Percentiles rank a stretch among this genome's conserved stretches.
Conservation (phyloP, 1,140 invertebrate genomes). For the Heliconius melpomene region DNA sequence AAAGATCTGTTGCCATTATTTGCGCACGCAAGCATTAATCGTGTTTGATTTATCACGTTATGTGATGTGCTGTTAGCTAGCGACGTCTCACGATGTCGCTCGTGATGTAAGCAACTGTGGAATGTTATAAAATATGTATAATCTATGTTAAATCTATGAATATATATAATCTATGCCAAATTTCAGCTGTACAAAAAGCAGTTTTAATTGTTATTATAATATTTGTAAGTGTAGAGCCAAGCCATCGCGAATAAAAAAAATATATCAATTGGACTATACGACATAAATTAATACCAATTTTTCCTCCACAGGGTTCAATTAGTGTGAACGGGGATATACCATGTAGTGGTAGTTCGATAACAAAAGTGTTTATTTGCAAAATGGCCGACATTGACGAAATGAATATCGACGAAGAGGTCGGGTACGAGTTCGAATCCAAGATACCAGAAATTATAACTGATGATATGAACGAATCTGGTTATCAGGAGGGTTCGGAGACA, state of each 20-base stretch:
- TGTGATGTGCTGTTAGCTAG: background rate
- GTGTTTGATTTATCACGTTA: conserved; percentile 12
- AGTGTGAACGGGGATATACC: conserved; percentile 51
- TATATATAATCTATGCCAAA: background rate
- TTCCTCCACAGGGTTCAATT: conserved; percentile 62
- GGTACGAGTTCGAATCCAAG: conserved; percentile 70
- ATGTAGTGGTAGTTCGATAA: conserved; percentile 68
- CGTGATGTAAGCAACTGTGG: conserved; percentile 1
- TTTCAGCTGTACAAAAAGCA: background rate
- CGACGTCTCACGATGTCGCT: background rate
- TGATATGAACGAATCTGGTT: conserved; percentile 74
- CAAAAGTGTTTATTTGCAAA: conserved; percentile 43
- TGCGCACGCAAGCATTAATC: background rate
- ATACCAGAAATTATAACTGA: conserved; percentile 73
- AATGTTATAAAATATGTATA: background rate
- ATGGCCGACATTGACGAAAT: conserved; percentile 66
- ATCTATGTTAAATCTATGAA: background rate
- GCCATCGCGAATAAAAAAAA: background rate
- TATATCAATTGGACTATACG: background rate
- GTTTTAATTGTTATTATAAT: background rate
- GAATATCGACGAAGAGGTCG: conserved; percentile 65
- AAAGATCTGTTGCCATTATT: conserved; percentile 12
- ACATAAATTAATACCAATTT: background rate
- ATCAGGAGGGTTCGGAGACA: conserved; percentile 70
- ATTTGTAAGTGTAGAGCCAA: conserved; percentile 3